Evolutionary conservation across 2,888 invertebrate species (phyloP).

Genomic region (Microplitis deprimator): DNA sequence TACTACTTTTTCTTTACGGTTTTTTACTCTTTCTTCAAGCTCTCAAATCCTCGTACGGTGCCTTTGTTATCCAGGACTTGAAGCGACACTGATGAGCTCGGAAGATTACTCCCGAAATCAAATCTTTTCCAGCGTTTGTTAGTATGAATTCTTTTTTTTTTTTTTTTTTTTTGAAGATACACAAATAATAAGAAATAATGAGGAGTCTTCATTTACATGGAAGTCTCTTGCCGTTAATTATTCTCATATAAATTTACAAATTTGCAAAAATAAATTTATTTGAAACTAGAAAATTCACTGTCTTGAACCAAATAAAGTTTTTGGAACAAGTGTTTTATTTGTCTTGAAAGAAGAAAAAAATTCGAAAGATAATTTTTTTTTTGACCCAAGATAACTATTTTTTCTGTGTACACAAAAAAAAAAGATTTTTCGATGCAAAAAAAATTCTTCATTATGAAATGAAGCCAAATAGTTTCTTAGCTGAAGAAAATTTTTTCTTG

Average conservation of each 20-base stretch:
- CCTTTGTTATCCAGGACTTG: slow-evolving; percentile 30
- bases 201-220: not conserved
- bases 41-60: slow-evolving; percentile 30
- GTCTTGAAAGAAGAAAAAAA: no score
- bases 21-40: slow-evolving; percentile 24
- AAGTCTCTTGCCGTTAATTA: not conserved
- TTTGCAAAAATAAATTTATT: not conserved
- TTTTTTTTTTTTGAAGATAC: slow-evolving; percentile 17
- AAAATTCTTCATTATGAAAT: no score
- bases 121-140: slow-evolving; percentile 13
- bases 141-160: slow-evolving; percentile 17
- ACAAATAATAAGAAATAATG: not conserved
- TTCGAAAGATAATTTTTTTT: no score
- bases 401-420: no score
- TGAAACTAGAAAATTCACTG: no score
- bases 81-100: slow-evolving; percentile 29
- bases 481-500: no score
- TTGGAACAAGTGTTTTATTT: no score
- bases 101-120: slow-evolving; percentile 36
- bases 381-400: no score
- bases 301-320: no score
- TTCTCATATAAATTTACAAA: not conserved
- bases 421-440: no score
- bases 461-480: no score
- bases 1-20: slow-evolving; percentile 26